Evolutionary conservation across 2,888 invertebrate genomes (phyloP), one percentile per base, ranked within the genome.

Genomic region (Synanthedon vespiformis): DNA sequence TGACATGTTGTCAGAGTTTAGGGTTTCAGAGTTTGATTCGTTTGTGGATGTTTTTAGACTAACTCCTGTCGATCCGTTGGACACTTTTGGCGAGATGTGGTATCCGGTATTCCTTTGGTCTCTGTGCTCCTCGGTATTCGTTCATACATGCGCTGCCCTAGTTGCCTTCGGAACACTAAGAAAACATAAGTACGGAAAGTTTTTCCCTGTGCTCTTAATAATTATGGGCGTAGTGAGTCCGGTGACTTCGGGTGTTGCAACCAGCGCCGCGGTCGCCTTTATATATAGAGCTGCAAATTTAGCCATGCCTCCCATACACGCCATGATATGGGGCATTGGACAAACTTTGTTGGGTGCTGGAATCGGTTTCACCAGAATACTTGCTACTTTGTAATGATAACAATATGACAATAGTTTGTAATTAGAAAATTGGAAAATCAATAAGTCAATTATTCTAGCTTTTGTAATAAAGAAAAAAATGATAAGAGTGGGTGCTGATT

Each of bases 91-190:
- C 88, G 96, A 97, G 84, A 98, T 98, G 94, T 98, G 97, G 97
- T 97, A 97, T 80, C 95, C 96, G 74, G 94, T 98, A 75, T 98
- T 98, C 86, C 89, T 98, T 68, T 98, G 97, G 97, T 95, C 96
- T 56, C 88, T 98, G 70, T 95, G 96, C 77, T 97, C 97, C 12
- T 98, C 97, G 51, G 91, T 97, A 69, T 92, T 97, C 74, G 95
- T 98, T 61, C 97, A 98, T 80, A 93, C 92, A 52, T 93, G 96
- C 74, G 97, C 97, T 54, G 95, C 95, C 53, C 85, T 95, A 52
- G 95, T 98, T 61, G 95, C 97, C 50, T 96, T 98, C 75, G 93
- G 94, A 58, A 96, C 96, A 51, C 88, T 98, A 64, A 90, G 97
- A 57, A 97, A 96, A 88, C 98, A 98, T 80, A 95, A 95, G 82